phyloP scores from a whole-genome alignment of 2,888 invertebrate genomes.

The Entomobrya multifasciata region DNA sequence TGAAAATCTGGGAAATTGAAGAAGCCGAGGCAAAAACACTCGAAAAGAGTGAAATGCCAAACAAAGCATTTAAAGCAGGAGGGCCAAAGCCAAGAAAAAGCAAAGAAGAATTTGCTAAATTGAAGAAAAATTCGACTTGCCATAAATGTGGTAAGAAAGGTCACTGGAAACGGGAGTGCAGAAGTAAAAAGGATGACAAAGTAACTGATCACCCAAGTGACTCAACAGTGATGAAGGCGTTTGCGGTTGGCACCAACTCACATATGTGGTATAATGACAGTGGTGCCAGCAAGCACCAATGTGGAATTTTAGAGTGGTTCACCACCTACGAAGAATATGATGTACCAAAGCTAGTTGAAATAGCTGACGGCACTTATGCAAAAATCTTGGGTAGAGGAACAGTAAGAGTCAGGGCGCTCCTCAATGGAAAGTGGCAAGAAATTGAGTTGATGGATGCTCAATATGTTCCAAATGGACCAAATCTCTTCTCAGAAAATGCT shows the following conservation, averaged over 20 bases:
- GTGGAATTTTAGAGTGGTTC: conserved; percentile 68
- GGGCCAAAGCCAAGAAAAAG: conserved; percentile 28
- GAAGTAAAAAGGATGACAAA: conserved; percentile 39
- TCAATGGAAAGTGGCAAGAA: conserved; percentile 40
- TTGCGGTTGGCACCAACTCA: neutral
- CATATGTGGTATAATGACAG: conserved; percentile 61
- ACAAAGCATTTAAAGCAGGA: neutral
- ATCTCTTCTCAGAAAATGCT: conserved; percentile 71
- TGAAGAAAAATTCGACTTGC: conserved; percentile 47
- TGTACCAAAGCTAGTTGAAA: conserved; percentile 32
- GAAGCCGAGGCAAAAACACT: conserved; percentile 34
- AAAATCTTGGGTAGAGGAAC: conserved; percentile 36
- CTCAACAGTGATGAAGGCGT: neutral
- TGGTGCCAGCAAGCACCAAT: conserved; percentile 62
- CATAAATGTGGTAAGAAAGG: conserved; percentile 55
- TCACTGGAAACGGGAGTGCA: conserved; percentile 66
- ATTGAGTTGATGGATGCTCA: conserved; percentile 62
- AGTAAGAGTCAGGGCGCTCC: conserved; percentile 60
- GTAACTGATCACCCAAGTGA: neutral
- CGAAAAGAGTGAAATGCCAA: neutral
- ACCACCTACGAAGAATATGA: conserved; percentile 45
- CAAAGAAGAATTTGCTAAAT: conserved; percentile 37
- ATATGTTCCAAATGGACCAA: conserved; percentile 57
- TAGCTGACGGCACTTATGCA: conserved; percentile 46
- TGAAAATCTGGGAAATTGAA: conserved; percentile 63